Conservation (phyloP, 2,888 invertebrate genomes). For the Drosophila anceps region DNA sequence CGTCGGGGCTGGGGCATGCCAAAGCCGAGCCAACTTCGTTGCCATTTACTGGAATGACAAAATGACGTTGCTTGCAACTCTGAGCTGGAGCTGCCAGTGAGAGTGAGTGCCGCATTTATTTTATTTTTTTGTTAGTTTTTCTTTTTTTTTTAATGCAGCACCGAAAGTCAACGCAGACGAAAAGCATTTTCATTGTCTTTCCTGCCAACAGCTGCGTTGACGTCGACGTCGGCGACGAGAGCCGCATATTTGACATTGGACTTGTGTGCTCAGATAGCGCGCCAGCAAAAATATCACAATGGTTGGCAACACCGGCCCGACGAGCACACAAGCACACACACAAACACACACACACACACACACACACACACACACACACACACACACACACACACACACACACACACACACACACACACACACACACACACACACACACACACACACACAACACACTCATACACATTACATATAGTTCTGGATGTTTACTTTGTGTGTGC, state of each 20-base stretch:
- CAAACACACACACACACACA: conserved; percentile 32
- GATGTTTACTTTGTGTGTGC: conserved; percentile 69
- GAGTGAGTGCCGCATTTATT: conserved; percentile 63
- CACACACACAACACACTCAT: conserved; percentile 25
- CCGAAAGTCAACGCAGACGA: conserved; percentile 59
- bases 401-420: conserved; percentile 24
- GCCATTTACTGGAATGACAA: conserved; percentile 66
- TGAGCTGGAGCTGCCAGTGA: conserved; percentile 34
- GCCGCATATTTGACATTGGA: conserved; percentile 78
- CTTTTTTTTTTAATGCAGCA: conserved; percentile 56
- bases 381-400: conserved; percentile 27
- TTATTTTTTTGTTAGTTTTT: conserved; percentile 36
- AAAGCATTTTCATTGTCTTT: conserved; percentile 79
- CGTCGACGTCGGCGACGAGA: conserved; percentile 24
- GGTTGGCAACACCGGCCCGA: conserved; percentile 68
- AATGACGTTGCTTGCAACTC: conserved; percentile 67
- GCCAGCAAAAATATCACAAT: conserved; percentile 77
- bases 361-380: conserved; percentile 23
- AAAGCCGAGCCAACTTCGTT: conserved; percentile 51
- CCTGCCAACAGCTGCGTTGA: conserved; percentile 67
- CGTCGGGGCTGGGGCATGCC: conserved; percentile 17
- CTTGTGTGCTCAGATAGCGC: conserved; percentile 73
- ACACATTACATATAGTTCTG: conserved; percentile 66
- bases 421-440: conserved; percentile 23
- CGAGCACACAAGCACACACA: conserved; percentile 33